Evolutionary conservation across 2,113 vertebrate species (phyloP), one percentile per base, ranked within the genome.

Genomic region (Aptenodytes patagonicus): DNA sequence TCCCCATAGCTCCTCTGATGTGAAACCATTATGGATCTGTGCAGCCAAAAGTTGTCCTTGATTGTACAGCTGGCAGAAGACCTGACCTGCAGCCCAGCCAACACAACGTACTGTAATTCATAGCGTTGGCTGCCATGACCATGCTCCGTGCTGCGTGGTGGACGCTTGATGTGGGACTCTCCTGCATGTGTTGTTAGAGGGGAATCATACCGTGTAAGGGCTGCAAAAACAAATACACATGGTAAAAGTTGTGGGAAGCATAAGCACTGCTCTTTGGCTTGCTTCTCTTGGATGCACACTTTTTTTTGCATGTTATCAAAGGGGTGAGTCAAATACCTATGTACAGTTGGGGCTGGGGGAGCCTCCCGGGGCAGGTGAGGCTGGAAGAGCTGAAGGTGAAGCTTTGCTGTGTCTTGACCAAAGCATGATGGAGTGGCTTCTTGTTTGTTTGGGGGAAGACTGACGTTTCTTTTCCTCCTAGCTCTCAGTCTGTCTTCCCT

Each of bases 71-170:
- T 82, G 73, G 22, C 49, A 52, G 52, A 62, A 60, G 83, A 40
- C 26, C 26, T 79, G 91, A 36, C 68, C 42, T 54, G 24, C 36
- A 32, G 1, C 36, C 38, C 52, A 34, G 32, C 36, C 49, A 69
- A 17, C 40, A 17, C 42, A 68, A 11, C 0, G 0, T 71, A 34
- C 65, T 75, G 25, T 70, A 55, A n/a, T 38, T 77, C 24, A 6
- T 2, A 68, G 20, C 5, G 1, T 0, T 83, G 72, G 26, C 42
- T 84, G 25, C 44, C 1, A 0, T 3, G 6, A 25, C 55, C 25
- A 1, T 0, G 0, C 31, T 49, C 64, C n/a, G 17, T 77, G 40
- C 81, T 62, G 46, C 0, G 0, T 75, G 11, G 40, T 65, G 78
- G 51, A 32, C 7, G 0, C 65, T 66, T 78, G 47, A 28, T 0